phyloP scores from a whole-genome alignment of 2,888 invertebrate species.

The Melitaea athalia region DNA sequence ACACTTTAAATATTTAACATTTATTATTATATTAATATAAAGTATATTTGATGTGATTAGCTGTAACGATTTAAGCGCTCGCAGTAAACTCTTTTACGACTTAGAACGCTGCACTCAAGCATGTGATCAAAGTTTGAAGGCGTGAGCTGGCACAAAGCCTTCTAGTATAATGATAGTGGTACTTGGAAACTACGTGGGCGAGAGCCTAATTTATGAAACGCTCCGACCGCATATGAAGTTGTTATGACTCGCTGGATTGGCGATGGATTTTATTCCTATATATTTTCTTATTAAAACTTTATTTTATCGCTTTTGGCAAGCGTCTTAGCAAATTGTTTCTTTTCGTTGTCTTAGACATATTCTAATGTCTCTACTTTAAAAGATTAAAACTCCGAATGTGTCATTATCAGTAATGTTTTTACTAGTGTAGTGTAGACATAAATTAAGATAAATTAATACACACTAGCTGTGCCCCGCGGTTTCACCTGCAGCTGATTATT shows the following conservation, averaged over 20 bases:
- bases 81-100: slow-evolving; percentile 24
- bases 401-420: too few relatives aligned
- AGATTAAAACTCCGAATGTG: too few relatives aligned
- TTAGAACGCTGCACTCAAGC: slow-evolving; percentile 35
- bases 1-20: not conserved
- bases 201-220: slow-evolving; percentile 55
- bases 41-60: not conserved
- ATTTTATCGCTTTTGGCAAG: not conserved
- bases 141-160: slow-evolving; percentile 40
- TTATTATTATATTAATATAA: not conserved
- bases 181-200: slow-evolving; percentile 53
- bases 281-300: slow-evolving; percentile 15
- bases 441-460: too few relatives aligned
- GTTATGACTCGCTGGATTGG: slow-evolving; percentile 25
- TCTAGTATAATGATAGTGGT: slow-evolving; percentile 35
- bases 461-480: too few relatives aligned
- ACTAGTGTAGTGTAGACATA: too few relatives aligned
- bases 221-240: slow-evolving; percentile 38
- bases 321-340: not conserved
- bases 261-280: slow-evolving; percentile 20
- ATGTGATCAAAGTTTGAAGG: slow-evolving; percentile 36
- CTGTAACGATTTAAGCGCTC: slow-evolving; percentile 13
- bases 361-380: too few relatives aligned
- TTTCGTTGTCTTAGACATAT: too few relatives aligned
- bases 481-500: too few relatives aligned